Evolutionary conservation across 2,888 invertebrate species (phyloP).

Genomic region (Aromia moschata): DNA sequence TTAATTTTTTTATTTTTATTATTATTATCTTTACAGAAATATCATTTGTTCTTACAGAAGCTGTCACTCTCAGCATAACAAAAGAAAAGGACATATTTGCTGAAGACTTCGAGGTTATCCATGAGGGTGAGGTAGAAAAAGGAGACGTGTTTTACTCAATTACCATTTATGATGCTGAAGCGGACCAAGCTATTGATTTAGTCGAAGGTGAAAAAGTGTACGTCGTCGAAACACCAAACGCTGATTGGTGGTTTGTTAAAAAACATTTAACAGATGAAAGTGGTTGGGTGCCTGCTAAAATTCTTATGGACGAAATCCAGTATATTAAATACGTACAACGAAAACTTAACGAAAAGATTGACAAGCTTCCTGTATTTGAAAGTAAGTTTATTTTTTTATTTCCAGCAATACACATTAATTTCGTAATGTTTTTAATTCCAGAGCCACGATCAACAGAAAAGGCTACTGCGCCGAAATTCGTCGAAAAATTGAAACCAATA

Average conservation of each 20-base stretch:
- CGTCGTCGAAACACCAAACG: constrained; percentile 81
- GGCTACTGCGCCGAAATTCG: constrained; percentile 83
- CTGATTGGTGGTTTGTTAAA: constrained; percentile 93
- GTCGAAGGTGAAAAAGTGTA: constrained; percentile 91
- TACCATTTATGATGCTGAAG: constrained; percentile 86
- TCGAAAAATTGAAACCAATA: constrained; percentile 85
- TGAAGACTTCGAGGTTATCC: constrained; percentile 56
- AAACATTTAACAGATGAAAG: constrained; percentile 90
- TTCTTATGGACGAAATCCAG: constrained; percentile 82
- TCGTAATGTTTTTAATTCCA: constrained; percentile 59
- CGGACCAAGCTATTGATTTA: constrained; percentile 86
- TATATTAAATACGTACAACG: constrained; percentile 86
- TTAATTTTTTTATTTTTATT: constrained; percentile 1
- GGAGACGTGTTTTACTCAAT: constrained; percentile 86
- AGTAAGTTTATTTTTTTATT: constrained; percentile 71
- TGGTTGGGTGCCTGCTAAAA: constrained; percentile 93
- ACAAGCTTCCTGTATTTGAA: constrained; percentile 90
- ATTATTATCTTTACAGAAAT: background rate
- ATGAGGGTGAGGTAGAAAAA: constrained; percentile 67
- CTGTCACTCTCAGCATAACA: constrained; percentile 62
- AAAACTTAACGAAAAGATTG: constrained; percentile 90
- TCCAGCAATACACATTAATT: background rate
- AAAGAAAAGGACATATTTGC: constrained; percentile 59
- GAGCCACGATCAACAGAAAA: constrained; percentile 83
- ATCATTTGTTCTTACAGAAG: constrained; percentile 54